Evolutionary conservation across 2,797 vertebrate genomes (phyloP).

Genomic region (Acipenser ruthenus): DNA sequence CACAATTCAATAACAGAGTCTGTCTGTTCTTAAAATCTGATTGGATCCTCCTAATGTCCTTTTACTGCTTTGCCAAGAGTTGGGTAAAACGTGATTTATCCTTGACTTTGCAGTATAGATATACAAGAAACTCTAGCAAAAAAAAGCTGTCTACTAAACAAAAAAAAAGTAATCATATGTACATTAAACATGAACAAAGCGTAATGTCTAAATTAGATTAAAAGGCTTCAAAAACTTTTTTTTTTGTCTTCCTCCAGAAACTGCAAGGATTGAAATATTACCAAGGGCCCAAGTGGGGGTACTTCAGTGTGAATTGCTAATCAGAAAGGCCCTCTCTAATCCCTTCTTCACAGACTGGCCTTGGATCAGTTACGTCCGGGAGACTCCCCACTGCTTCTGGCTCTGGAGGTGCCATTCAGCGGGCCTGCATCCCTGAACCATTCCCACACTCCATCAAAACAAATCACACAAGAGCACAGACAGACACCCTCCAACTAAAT

Average conservation of each 20-base stretch:
- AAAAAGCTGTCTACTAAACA: no score
- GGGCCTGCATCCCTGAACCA: slow-evolving; percentile 73
- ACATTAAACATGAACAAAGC: no score
- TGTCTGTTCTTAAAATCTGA: no score
- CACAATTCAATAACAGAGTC: no score
- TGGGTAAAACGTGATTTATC: no score
- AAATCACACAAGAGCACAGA: slow-evolving; percentile 61
- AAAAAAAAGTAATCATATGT: no score
- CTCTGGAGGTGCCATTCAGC: slow-evolving; percentile 85
- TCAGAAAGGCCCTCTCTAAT: slow-evolving; percentile 89
- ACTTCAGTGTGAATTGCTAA: slow-evolving; percentile 94
- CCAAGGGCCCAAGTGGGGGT: slow-evolving; percentile 75
- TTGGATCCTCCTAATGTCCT: no score
- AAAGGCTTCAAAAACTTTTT: slow-evolving; percentile 15
- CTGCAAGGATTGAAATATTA: slow-evolving; percentile 80
- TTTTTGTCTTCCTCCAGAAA: slow-evolving; percentile 27
- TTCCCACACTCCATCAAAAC: slow-evolving; percentile 93
- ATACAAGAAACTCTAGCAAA: no score
- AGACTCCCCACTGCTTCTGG: slow-evolving; percentile 96
- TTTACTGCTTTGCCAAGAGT: no score
- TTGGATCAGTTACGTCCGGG: slow-evolving; percentile 74
- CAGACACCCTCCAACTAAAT: slow-evolving; percentile 89
- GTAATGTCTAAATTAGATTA: no score
- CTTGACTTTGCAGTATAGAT: no score
- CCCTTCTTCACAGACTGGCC: slow-evolving; percentile 90